phyloP scores from a whole-genome alignment of 2,888 invertebrate genomes.

The Strigamia crassipes region DNA sequence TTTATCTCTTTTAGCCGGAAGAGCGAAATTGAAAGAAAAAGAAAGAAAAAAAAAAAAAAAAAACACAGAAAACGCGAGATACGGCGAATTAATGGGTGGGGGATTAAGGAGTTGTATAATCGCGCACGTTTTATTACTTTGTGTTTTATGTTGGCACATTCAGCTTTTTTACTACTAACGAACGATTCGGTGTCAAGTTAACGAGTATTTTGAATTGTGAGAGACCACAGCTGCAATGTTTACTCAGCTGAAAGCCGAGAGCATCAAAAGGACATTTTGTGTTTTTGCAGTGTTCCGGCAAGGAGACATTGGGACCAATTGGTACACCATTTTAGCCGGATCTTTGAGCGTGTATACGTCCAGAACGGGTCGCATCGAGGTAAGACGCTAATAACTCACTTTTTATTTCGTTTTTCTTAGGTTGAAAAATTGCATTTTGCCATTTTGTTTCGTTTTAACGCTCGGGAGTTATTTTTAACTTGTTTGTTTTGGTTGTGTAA shows the following conservation, averaged over 20 bases:
- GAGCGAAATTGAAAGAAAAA: not conserved
- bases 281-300: conserved; percentile 72
- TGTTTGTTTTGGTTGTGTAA: not conserved
- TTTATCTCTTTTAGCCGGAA: not conserved
- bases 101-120: conserved; percentile 1
- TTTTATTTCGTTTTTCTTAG: not conserved
- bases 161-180: conserved; percentile 17
- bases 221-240: conserved; percentile 34
- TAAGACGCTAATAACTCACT: conserved; percentile 57
- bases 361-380: conserved; percentile 64
- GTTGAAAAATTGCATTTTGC: not conserved
- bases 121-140: not conserved
- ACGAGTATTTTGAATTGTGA: conserved; percentile 42
- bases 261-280: conserved; percentile 34
- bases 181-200: conserved; percentile 26
- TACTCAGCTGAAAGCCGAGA: conserved; percentile 38
- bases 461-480: not conserved
- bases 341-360: conserved; percentile 70
- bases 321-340: conserved; percentile 77
- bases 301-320: conserved; percentile 76
- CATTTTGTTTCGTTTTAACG: not conserved
- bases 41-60: not conserved
- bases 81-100: not conserved
- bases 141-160: conserved; percentile 13
- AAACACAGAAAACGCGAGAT: not conserved